Percentiles rank a stretch among this genome's conserved stretches.
Conservation (phyloP, 2,797 vertebrate species). For the Brachyalestes nurse region DNA sequence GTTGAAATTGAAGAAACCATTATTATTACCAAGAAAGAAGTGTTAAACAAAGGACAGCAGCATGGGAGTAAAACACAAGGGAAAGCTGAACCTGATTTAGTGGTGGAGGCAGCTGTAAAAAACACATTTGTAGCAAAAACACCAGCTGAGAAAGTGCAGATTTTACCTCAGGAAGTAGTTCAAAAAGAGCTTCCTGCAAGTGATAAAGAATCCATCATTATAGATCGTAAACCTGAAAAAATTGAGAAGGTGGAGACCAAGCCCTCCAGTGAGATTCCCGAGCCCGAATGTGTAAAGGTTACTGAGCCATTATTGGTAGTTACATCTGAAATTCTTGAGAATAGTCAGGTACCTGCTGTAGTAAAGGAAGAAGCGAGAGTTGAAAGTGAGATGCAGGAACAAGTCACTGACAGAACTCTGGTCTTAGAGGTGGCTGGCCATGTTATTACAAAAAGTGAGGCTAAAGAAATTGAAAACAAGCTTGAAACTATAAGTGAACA, state of each 20-base stretch:
- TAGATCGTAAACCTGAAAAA: conserved; percentile 12
- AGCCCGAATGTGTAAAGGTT: conserved; percentile 10
- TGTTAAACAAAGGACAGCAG: neutral
- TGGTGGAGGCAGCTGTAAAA: conserved; percentile 2
- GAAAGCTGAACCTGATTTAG: conserved; percentile 4
- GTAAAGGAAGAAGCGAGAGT: conserved; percentile 9
- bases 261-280: neutral
- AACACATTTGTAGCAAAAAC: conserved; percentile 11
- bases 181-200: conserved; percentile 15
- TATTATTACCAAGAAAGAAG: conserved; percentile 27
- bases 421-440: conserved; percentile 2
- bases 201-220: conserved; percentile 10
- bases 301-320: conserved; percentile 9
- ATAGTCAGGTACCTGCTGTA: neutral
- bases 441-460: neutral
- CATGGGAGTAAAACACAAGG: conserved; percentile 13
- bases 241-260: conserved; percentile 20
- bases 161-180: conserved; percentile 35
- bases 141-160: conserved; percentile 26
- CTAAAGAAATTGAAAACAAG: conserved; percentile 26
- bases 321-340: conserved; percentile 1
- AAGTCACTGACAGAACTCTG: conserved; percentile 22
- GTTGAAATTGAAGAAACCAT: conserved; percentile 31
- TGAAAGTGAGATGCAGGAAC: conserved; percentile 32
- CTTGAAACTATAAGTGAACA: conserved; percentile 25